Evolutionary conservation across 2,113 vertebrate genomes (phyloP), one percentile per base, ranked within the genome.

Genomic region (Pelusios castaneus): DNA sequence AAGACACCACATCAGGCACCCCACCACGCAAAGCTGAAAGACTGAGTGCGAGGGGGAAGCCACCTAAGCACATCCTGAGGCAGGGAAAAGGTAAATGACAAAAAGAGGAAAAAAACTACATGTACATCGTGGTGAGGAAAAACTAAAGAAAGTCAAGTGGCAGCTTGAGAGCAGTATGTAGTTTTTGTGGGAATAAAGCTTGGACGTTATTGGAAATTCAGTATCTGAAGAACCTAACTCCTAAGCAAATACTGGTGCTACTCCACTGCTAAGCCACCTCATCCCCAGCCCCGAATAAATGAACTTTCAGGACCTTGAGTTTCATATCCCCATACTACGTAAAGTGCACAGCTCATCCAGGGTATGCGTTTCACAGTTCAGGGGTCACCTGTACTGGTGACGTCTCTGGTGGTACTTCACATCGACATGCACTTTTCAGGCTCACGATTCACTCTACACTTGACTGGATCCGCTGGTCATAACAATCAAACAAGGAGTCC

Each of bases 221-320:
- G 6, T 3, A n/a, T 58, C 31, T 2, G 14, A 11, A 56, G 14
- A 77, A 85, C 8, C 19, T 13, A 55, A 2, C 55, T 85, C 60
- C 82, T 43, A 85, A 41, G 21, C 38, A 73, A 41, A 73, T 6
- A 10, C 67, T 24, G 21, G 22, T 73, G 21, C 41, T 73, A 12
- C 24, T 12, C 67, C 38, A 41, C 67, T 41, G 10, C 38, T 21
- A 41, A 41, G n/a, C 22, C 38, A 14, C 13, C 6, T 63, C 58
- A 63, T 31, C 27, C 31, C 7, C 58, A 7, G 31, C 31, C 60
- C 38, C 21, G 21, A n/a, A 70, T 8, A 73, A 73, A 41, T 9
- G 8, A 85, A 14, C 58, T 0, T 1, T 2, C 77, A 84, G 16
- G 19, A 2, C 51, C 85, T 2, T 60, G 4, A 8, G 3, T 55